phyloP scores from a whole-genome alignment of 2,888 invertebrate genomes.

The Drosophila eohydei region DNA sequence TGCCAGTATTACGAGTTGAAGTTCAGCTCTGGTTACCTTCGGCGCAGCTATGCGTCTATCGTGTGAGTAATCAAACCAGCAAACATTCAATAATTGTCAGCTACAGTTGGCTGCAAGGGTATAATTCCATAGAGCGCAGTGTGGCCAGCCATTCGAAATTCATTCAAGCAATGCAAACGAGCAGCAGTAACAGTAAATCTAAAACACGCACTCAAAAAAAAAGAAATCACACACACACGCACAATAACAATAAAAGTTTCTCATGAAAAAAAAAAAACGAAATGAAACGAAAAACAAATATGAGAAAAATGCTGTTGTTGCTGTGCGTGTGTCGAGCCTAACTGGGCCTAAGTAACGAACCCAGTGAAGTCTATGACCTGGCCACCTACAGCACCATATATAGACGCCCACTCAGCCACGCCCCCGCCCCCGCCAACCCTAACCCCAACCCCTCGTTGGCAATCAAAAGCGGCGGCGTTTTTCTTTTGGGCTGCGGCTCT shows the following conservation, averaged over 20 bases:
- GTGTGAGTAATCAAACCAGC: background rate
- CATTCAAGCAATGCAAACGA: constrained; percentile 37
- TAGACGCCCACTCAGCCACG: constrained; percentile 2
- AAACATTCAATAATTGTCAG: constrained; percentile 37
- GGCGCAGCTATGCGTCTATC: background rate
- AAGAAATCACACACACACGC: constrained; percentile 7
- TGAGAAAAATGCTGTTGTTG: constrained; percentile 44
- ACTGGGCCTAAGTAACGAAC: constrained; percentile 51
- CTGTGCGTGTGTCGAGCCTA: constrained; percentile 38
- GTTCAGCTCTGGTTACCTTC: background rate
- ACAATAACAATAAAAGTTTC: constrained; percentile 48
- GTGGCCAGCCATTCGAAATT: constrained; percentile 29
- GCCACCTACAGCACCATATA: constrained; percentile 53
- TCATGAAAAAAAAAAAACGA: constrained; percentile 25
- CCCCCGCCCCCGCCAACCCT: constrained; percentile 9
- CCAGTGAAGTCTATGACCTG: constrained; percentile 54
- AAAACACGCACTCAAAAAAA: constrained; percentile 35
- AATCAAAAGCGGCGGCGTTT: constrained; percentile 73
- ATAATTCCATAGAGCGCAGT: constrained; percentile 15
- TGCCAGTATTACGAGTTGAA: background rate
- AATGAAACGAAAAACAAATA: constrained; percentile 47
- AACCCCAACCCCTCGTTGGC: constrained; percentile 44
- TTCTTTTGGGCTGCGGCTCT: constrained; percentile 75
- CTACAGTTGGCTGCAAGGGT: constrained; percentile 15
- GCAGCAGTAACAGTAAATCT: constrained; percentile 39